A percentile compares a stretch with the other conserved stretches of the same genome.
These are phyloP conservation scores for Meriones psammophilus DNA, from an alignment of 2,797 vertebrate genomes.

Conservation along the genomic window DNA sequence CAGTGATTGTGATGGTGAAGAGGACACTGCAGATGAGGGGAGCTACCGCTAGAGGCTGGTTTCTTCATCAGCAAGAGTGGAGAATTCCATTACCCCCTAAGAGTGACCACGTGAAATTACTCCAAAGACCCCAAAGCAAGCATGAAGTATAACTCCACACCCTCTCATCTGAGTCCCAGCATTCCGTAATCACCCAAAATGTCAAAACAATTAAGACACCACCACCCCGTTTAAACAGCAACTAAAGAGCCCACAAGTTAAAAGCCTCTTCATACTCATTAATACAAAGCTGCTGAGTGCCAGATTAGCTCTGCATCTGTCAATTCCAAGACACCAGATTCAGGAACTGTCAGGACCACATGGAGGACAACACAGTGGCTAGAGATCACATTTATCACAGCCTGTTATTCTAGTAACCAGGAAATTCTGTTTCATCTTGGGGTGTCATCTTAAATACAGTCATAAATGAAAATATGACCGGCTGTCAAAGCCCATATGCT, in stretches of 20 bases:
- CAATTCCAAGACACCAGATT: neutral
- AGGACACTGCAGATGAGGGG: too few species aligned
- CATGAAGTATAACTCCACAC: neutral
- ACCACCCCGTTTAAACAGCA: neutral
- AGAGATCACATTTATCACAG: neutral
- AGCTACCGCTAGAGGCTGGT: neutral
- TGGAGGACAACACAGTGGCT: neutral
- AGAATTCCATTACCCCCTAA: neutral
- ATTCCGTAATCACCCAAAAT: neutral
- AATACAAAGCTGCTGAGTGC: neutral
- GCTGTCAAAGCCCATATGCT: slow-evolving; percentile 64
- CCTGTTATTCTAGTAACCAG: neutral
- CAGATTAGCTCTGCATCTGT: neutral
- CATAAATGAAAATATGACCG: slow-evolving; percentile 66
- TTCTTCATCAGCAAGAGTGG: neutral
- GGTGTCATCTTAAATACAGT: slow-evolving; percentile 61
- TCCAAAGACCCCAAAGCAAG: neutral
- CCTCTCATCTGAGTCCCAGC: neutral
- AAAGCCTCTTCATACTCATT: neutral
- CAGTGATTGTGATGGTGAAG: neutral
- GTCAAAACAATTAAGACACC: neutral
- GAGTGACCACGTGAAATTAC: neutral
- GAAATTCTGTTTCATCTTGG: slow-evolving; percentile 24
- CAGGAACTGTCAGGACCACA: neutral
- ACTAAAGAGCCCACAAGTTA: neutral